Evolutionary conservation across 2,888 invertebrate species (phyloP).

Genomic region (Acleris cristana): DNA sequence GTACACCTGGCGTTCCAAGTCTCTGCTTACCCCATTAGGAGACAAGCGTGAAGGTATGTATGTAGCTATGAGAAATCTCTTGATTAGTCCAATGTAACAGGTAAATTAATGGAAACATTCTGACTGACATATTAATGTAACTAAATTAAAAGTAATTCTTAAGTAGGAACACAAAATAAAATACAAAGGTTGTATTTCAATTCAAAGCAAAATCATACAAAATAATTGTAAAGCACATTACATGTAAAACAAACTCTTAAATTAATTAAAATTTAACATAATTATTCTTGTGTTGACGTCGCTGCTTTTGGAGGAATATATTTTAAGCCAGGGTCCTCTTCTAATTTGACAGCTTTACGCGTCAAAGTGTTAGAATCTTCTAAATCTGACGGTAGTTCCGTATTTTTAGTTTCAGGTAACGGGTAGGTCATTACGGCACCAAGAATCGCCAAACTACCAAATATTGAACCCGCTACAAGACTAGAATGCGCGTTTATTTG

Average conservation of each 20-base stretch:
- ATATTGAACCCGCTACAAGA: constrained; percentile 71
- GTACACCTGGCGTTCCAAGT: no score
- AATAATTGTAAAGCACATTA: background rate
- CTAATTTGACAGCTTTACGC: constrained; percentile 37
- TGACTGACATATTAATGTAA: no score
- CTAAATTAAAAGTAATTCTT: no score
- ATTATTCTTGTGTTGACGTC: constrained; percentile 5
- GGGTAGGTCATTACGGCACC: constrained; percentile 86
- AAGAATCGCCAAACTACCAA: constrained; percentile 86
- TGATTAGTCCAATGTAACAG: no score
- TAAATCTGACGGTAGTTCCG: constrained; percentile 61
- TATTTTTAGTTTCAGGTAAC: constrained; percentile 84
- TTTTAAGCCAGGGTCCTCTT: constrained; percentile 27
- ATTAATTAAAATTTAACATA: background rate
- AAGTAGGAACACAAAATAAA: no score
- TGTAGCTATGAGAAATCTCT: no score
- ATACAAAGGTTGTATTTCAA: background rate
- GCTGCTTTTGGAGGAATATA: constrained; percentile 4
- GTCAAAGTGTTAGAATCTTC: constrained; percentile 56
- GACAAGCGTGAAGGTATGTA: no score
- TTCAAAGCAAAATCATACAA: background rate
- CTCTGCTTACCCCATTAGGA: no score
- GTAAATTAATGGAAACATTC: no score
- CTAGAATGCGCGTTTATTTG: constrained; percentile 85
- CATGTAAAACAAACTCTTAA: background rate